phyloP scores from a whole-genome alignment of 2,113 vertebrate species.

The Festucalex cinctus region DNA sequence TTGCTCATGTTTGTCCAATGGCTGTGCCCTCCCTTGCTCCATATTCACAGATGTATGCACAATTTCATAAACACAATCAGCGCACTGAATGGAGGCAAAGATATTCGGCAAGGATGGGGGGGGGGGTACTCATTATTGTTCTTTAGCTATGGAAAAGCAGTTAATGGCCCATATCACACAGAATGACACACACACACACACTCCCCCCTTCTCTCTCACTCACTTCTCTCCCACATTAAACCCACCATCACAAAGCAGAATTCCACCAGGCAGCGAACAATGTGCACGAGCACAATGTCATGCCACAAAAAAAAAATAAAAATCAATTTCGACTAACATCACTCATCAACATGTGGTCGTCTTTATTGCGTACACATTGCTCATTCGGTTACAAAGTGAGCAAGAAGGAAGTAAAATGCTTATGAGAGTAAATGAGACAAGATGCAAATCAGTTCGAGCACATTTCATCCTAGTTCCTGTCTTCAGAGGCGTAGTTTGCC shows the following conservation, averaged over 20 bases:
- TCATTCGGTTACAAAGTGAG: background rate
- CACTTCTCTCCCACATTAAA: too few relatives aligned
- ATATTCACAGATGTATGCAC: conserved; percentile 71
- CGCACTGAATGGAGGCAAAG: conserved; percentile 70
- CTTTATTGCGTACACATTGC: background rate
- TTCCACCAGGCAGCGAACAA: conserved; percentile 70
- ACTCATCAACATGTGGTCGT: background rate
- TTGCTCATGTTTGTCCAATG: conserved; percentile 78
- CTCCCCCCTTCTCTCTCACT: background rate
- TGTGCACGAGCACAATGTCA: conserved; percentile 50
- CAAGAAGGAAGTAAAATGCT: background rate
- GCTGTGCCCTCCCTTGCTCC: conserved; percentile 61
- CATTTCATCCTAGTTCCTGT: background rate
- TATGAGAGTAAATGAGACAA: background rate
- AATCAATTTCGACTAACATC: conserved; percentile 12
- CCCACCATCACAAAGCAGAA: conserved; percentile 65
- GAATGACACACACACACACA: conserved; percentile 21
- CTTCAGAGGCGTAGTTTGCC: background rate
- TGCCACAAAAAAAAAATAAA: conserved; percentile 37
- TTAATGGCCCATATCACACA: conserved; percentile 77
- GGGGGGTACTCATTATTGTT: conserved; percentile 74
- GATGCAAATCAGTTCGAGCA: background rate
- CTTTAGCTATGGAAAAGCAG: conserved; percentile 74
- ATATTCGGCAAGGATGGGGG: conserved; percentile 50
- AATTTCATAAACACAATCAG: conserved; percentile 79